A percentile compares a stretch with the other conserved stretches of the same genome.
Conservation (phyloP, 2,888 invertebrate species). For the Oscheius sp. region DNA sequence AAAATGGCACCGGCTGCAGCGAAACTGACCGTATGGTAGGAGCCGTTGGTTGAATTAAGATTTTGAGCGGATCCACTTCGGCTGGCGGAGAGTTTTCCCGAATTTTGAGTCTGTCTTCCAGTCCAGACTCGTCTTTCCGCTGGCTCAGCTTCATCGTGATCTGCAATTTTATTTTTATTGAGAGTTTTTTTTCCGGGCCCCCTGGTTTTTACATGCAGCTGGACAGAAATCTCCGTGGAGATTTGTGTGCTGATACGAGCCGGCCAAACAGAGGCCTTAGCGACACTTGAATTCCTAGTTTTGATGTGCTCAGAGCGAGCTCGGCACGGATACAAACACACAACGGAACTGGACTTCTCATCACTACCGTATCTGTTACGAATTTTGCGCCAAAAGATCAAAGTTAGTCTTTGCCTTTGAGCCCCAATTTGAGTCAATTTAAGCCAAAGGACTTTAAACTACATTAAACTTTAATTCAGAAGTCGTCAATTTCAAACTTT, state of each 20-base stretch:
- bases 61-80: constrained; percentile 41
- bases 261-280: constrained; percentile 18
- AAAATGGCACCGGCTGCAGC: no score
- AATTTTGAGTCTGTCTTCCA: not conserved
- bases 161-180: constrained; percentile 29
- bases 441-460: no score
- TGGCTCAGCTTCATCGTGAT: constrained; percentile 42
- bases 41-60: constrained; percentile 33
- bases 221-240: not conserved
- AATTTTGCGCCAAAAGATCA: no score
- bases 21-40: not conserved
- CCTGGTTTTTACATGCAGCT: not conserved
- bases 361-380: no score
- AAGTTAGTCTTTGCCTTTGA: no score
- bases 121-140: constrained; percentile 44
- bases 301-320: constrained; percentile 5
- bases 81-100: not conserved
- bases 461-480: no score
- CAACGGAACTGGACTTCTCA: not conserved
- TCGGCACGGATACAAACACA: constrained; percentile 21
- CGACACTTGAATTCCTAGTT: constrained; percentile 20
- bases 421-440: no score
- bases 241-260: constrained; percentile 25
- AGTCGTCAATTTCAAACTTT: no score
- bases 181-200: not conserved